Conservation (phyloP, 2,113 vertebrate genomes). For the Phylloscopus trochiloides region DNA sequence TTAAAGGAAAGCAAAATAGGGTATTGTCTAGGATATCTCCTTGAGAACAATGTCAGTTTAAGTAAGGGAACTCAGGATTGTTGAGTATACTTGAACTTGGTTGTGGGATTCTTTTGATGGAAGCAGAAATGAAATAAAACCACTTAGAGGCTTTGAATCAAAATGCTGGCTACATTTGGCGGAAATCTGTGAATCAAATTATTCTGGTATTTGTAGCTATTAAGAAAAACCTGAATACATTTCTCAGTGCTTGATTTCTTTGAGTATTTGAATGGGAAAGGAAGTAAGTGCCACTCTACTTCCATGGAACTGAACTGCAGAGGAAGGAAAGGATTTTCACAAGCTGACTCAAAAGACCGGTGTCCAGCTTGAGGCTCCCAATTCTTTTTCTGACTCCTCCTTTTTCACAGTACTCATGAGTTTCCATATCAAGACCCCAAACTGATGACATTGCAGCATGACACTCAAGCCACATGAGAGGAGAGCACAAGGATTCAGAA, state of each 20-base stretch:
- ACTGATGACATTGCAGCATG: neutral
- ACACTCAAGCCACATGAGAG: neutral
- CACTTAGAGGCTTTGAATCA: slow-evolving; percentile 44
- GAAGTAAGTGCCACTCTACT: neutral
- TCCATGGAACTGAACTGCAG: neutral
- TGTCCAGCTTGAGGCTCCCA: neutral
- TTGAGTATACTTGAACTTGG: slow-evolving; percentile 35
- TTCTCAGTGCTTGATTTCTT: slow-evolving; percentile 34
- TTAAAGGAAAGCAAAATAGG: slow-evolving; percentile 41
- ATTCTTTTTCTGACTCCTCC: neutral
- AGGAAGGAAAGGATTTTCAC: neutral
- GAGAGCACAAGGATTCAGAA: neutral
- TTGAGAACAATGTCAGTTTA: slow-evolving; percentile 48
- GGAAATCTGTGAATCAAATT: slow-evolving; percentile 41
- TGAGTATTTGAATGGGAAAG: slow-evolving; percentile 33
- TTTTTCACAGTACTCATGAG: neutral
- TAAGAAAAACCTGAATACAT: slow-evolving; percentile 40
- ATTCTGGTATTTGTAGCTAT: slow-evolving; percentile 34
- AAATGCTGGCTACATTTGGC: slow-evolving; percentile 27
- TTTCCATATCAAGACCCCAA: neutral
- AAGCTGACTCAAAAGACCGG: neutral
- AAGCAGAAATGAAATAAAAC: slow-evolving; percentile 41
- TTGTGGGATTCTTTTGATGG: slow-evolving; percentile 41
- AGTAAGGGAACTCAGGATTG: slow-evolving; percentile 21
- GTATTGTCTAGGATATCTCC: slow-evolving; percentile 40